Evolutionary conservation across 1,140 invertebrate genomes (phyloP).

Genomic region (Aphelinus atriplicis): DNA sequence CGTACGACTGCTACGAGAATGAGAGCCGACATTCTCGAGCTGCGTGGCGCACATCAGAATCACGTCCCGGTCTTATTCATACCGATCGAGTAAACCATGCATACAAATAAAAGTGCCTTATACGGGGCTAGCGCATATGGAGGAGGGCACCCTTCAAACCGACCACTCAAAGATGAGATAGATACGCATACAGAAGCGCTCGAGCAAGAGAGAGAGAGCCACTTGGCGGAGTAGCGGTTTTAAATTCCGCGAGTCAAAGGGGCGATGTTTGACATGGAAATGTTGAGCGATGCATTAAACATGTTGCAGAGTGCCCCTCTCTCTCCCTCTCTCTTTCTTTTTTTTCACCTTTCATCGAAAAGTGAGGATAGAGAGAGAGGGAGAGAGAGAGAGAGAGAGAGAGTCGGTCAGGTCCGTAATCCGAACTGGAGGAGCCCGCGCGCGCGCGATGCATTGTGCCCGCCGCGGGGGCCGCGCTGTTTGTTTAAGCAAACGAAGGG

Average conservation of each 20-base stretch:
- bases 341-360: slow-evolving; percentile 34
- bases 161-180: slow-evolving; percentile 15
- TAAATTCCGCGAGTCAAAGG: slow-evolving; percentile 66
- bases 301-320: slow-evolving; percentile 54
- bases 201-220: slow-evolving; percentile 25
- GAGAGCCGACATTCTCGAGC: no score
- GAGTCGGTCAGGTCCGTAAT: slow-evolving; percentile 44
- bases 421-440: slow-evolving; percentile 28
- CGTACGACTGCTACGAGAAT: no score
- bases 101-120: slow-evolving; percentile 1
- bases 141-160: background rate
- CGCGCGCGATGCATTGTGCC: background rate
- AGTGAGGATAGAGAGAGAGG: background rate
- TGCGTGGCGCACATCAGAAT: no score
- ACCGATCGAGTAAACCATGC: background rate
- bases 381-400: slow-evolving; percentile 26
- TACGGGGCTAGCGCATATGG: background rate
- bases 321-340: slow-evolving; percentile 38
- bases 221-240: slow-evolving; percentile 54
- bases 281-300: slow-evolving; percentile 66
- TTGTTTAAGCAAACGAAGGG: slow-evolving; percentile 64
- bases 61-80: background rate
- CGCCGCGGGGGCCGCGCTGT: slow-evolving; percentile 46
- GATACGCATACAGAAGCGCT: background rate
- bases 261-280: slow-evolving; percentile 67